These are phyloP conservation scores for Bothrops jararaca DNA, from an alignment of 2,113 vertebrate species.

Conservation along the genomic window DNA sequence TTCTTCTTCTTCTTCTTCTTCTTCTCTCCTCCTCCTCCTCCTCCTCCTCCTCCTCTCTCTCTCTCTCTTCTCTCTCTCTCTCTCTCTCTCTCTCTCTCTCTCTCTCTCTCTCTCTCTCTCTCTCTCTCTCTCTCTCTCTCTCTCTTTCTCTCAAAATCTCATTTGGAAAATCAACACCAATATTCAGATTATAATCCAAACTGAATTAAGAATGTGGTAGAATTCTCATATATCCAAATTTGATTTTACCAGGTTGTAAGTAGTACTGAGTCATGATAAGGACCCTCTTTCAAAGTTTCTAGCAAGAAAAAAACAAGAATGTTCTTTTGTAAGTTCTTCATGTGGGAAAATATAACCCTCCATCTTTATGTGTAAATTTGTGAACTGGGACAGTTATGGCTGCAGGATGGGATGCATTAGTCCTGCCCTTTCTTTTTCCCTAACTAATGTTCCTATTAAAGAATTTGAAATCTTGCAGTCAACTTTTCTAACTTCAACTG, in stretches of 20 bases:
- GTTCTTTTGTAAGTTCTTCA: background rate
- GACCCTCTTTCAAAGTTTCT: background rate
- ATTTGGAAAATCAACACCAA: background rate
- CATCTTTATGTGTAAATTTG: background rate
- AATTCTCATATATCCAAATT: background rate
- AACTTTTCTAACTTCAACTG: background rate
- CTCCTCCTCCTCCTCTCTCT: too few relatives aligned
- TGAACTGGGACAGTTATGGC: background rate
- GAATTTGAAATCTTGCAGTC: background rate
- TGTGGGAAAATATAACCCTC: background rate
- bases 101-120: background rate
- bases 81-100: background rate
- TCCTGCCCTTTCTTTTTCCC: background rate
- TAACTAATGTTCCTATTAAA: background rate
- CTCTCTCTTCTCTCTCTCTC: background rate
- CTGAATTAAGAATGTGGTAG: background rate
- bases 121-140: background rate
- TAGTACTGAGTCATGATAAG: background rate
- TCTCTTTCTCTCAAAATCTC: background rate
- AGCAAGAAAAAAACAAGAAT: background rate
- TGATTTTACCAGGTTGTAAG: background rate
- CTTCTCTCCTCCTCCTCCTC: too few relatives aligned
- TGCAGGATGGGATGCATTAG: background rate
- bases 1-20: background rate
- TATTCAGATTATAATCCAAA: background rate